These are phyloP conservation scores for Campylomormyrus tamandua DNA, from an alignment of 2,113 vertebrate genomes.

Conservation along the genomic window DNA sequence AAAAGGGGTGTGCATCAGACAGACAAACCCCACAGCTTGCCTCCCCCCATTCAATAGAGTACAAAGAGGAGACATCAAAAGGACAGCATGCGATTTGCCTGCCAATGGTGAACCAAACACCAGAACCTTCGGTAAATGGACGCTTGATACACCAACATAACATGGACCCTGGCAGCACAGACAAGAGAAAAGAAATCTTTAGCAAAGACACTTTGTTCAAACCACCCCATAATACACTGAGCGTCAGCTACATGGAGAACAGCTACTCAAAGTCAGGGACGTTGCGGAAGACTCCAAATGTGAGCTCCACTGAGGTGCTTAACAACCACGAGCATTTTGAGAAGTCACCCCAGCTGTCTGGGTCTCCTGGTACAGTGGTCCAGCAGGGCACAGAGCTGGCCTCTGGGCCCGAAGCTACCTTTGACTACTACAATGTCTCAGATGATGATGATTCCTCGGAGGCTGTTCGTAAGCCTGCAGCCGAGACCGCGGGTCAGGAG, in stretches of 20 bases:
- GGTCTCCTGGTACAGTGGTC: constrained; percentile 66
- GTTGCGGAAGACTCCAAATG: constrained; percentile 86
- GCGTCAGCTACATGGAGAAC: constrained; percentile 73
- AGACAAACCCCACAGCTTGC: constrained; percentile 79
- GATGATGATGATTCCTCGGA: constrained; percentile 90
- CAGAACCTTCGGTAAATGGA: constrained; percentile 77
- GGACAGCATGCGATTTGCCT: constrained; percentile 63
- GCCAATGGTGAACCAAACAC: constrained; percentile 66
- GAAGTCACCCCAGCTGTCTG: constrained; percentile 72
- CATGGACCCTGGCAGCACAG: constrained; percentile 70
- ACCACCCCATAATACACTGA: constrained; percentile 86
- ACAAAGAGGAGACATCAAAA: constrained; percentile 84
- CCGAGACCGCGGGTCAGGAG: constrained; percentile 77
- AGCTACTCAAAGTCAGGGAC: constrained; percentile 88
- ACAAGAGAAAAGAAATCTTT: constrained; percentile 98
- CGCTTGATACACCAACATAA: constrained; percentile 82
- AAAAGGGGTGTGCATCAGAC: constrained; percentile 80
- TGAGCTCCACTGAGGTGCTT: constrained; percentile 79
- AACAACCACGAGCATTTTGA: constrained; percentile 84
- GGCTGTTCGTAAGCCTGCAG: constrained; percentile 73
- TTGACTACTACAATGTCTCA: constrained; percentile 97
- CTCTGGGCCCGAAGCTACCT: constrained; percentile 73
- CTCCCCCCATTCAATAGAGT: constrained; percentile 72
- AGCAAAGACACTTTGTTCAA: constrained; percentile 98
- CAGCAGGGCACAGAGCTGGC: constrained; percentile 78